Evolutionary conservation across 2,113 vertebrate genomes (phyloP).

Genomic region (Apus apus): DNA sequence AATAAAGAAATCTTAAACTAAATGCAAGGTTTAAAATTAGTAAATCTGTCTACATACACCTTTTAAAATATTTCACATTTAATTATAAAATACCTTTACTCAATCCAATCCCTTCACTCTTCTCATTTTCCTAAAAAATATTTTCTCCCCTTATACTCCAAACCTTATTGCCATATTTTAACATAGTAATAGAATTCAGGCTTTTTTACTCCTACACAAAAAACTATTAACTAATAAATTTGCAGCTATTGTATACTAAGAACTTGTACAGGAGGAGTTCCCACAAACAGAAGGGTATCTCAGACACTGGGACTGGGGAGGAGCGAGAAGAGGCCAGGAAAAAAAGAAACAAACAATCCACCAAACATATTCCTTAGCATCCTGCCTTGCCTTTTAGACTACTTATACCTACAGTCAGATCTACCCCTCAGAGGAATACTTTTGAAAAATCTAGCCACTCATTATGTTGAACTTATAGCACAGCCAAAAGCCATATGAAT

Average conservation of each 20-base stretch:
- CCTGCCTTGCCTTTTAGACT: neutral
- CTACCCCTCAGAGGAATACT: neutral
- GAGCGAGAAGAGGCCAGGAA: neutral
- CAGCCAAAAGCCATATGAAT: neutral
- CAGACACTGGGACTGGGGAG: neutral
- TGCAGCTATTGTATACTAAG: neutral
- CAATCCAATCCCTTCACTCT: neutral
- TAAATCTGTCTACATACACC: neutral
- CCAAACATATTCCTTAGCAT: neutral
- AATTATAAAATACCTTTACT: neutral
- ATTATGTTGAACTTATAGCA: neutral
- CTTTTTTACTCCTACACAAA: neutral
- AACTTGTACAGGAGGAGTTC: neutral
- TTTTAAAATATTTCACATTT: neutral
- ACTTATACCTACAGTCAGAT: neutral
- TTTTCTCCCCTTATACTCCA: neutral
- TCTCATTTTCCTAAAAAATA: neutral
- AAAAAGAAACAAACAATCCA: neutral
- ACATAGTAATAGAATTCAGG: neutral
- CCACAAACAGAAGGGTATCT: neutral
- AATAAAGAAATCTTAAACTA: neutral
- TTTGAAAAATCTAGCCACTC: neutral
- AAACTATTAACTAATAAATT: neutral
- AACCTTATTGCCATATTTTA: neutral
- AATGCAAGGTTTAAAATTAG: neutral